A percentile compares a stretch with the other conserved stretches of the same genome.
phyloP scores from a whole-genome alignment of 2,888 invertebrate species.

The Apotomis turbidana region DNA sequence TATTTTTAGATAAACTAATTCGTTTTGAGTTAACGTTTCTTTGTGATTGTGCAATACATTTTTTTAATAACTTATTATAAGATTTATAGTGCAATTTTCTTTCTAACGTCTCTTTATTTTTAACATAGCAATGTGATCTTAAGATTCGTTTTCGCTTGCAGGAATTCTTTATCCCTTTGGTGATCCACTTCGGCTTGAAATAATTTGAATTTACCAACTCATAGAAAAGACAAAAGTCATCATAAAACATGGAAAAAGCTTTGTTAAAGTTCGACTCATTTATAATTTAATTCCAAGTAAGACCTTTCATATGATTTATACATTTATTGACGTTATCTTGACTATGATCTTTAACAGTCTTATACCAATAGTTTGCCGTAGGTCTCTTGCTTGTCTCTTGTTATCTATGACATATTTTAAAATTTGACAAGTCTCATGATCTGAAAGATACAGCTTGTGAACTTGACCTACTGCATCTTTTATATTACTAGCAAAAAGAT shows the following conservation, averaged over 20 bases:
- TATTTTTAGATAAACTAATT: background rate
- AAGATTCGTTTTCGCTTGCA: background rate
- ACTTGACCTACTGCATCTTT: conserved; percentile 13
- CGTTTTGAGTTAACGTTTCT: background rate
- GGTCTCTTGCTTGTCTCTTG: too few relatives aligned
- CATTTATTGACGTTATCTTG: background rate
- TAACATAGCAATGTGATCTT: background rate
- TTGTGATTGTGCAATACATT: conserved; percentile 1
- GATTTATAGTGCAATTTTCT: background rate
- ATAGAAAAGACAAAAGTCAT: conserved; percentile 13
- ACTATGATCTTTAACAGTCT: too few relatives aligned
- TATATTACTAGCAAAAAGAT: conserved; percentile 30
- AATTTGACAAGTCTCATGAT: conserved; percentile 31
- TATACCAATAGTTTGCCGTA: too few relatives aligned
- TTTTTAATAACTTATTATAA: conserved; percentile 7
- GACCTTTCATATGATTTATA: background rate
- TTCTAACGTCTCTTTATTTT: background rate
- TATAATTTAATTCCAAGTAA: background rate
- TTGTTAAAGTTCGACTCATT: conserved; percentile 8
- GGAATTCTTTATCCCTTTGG: conserved; percentile 3
- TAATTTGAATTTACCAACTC: conserved; percentile 5
- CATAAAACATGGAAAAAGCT: conserved; percentile 13
- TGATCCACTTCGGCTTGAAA: conserved; percentile 10
- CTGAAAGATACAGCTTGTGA: conserved; percentile 22
- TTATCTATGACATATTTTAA: background rate